Percentiles rank a stretch among this genome's conserved stretches.
These are phyloP conservation scores for Asteroscopus sphinx DNA, from an alignment of 2,888 invertebrate genomes.

Conservation along the genomic window DNA sequence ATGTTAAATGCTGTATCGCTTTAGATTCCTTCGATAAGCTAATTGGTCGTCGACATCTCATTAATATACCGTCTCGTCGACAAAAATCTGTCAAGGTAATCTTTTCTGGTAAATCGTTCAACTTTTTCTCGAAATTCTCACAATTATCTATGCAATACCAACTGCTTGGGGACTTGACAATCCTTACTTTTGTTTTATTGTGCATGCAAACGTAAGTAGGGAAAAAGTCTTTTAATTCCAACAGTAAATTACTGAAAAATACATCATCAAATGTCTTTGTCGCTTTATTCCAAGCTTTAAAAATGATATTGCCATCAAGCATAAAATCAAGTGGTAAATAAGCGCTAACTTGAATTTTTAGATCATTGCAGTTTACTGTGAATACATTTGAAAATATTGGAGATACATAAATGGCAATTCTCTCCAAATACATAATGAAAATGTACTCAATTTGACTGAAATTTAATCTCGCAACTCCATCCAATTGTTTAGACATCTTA, in stretches of 20 bases:
- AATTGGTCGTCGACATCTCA: slow-evolving; percentile 55
- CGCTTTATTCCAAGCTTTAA: slow-evolving; percentile 68
- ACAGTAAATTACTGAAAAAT: slow-evolving; percentile 55
- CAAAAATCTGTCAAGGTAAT: slow-evolving; percentile 67
- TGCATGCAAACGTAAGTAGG: slow-evolving; percentile 69
- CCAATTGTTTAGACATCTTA: slow-evolving; percentile 56
- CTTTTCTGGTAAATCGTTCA: slow-evolving; percentile 59
- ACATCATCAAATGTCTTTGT: slow-evolving; percentile 59
- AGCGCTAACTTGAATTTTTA: slow-evolving; percentile 55
- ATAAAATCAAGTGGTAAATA: slow-evolving; percentile 61
- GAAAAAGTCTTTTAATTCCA: slow-evolving; percentile 65
- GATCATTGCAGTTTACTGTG: slow-evolving; percentile 55
- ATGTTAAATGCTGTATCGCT: slow-evolving; percentile 58
- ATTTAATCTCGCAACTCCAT: slow-evolving; percentile 61
- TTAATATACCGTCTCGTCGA: slow-evolving; percentile 57
- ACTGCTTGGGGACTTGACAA: slow-evolving; percentile 56
- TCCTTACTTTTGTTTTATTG: slow-evolving; percentile 53
- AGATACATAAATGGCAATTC: slow-evolving; percentile 64
- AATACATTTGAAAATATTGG: slow-evolving; percentile 62
- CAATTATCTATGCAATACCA: slow-evolving; percentile 70
- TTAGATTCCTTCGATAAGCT: slow-evolving; percentile 51
- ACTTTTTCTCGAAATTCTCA: slow-evolving; percentile 59
- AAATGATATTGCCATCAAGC: slow-evolving; percentile 67
- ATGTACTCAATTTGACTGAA: slow-evolving; percentile 66
- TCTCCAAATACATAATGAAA: slow-evolving; percentile 67